These are phyloP conservation scores for Tiphia femorata DNA, from an alignment of 2,888 invertebrate species.

Conservation along the genomic window DNA sequence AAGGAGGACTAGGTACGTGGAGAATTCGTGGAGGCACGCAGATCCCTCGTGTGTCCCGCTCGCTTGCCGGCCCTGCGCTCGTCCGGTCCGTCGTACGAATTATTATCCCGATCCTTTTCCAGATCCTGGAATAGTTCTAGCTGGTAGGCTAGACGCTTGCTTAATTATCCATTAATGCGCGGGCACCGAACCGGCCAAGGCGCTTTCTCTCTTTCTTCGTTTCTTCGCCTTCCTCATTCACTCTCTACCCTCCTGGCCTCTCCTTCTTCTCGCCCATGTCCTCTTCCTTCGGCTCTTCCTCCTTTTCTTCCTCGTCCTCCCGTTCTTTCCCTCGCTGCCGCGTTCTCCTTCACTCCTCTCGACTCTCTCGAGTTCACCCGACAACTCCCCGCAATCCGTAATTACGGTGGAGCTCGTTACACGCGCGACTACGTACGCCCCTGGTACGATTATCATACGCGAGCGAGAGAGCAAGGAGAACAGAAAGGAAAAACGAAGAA, in stretches of 20 bases:
- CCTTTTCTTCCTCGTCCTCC: not conserved
- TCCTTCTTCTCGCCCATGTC: not conserved
- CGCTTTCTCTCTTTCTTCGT: not conserved
- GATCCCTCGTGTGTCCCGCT: constrained; percentile 11
- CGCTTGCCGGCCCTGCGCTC: constrained; percentile 12
- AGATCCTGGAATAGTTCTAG: constrained; percentile 37
- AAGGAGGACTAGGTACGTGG: constrained; percentile 36
- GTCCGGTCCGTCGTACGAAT: constrained; percentile 29
- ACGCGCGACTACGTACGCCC: constrained; percentile 18
- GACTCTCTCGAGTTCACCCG: too few relatives aligned
- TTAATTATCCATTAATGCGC: constrained; percentile 48
- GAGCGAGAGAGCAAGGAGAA: constrained; percentile 4
- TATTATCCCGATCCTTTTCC: constrained; percentile 41
- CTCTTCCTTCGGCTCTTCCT: not conserved
- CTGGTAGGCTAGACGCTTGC: constrained; percentile 25
- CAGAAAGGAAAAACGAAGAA: too few relatives aligned
- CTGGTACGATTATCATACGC: constrained; percentile 37
- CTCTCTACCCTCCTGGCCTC: not conserved
- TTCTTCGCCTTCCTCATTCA: too few relatives aligned
- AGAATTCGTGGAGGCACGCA: constrained; percentile 47
- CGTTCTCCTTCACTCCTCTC: too few relatives aligned
- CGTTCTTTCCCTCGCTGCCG: too few relatives aligned
- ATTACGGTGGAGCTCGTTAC: constrained; percentile 36
- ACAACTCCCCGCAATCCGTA: constrained; percentile 27
- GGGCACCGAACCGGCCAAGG: not conserved